Base-by-base conservation (phyloP, 2,888 invertebrate species). In the Synergus laeviventris region DNA sequence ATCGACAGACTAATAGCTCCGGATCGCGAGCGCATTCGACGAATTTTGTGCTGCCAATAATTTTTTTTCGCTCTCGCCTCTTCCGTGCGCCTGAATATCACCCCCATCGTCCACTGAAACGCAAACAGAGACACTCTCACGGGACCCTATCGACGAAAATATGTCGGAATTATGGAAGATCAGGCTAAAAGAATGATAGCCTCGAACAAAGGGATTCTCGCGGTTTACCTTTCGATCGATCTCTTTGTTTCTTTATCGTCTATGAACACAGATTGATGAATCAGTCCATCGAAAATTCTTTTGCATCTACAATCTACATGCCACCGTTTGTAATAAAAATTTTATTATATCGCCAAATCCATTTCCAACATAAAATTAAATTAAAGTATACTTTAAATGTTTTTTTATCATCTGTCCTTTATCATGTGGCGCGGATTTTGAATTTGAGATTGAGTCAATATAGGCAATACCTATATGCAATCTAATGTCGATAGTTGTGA, bases 21-120 rank as follows among this genome's bases (percentile, higher is more conserved):
- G 79, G 73, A 84, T 84, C 85, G 82, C 83, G 86, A 86, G 87
- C 88, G 90, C 90, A 90, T 90, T 89, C 87, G 87, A 89, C 89
- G n/a, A 89, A 90, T 89, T 88, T 87, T 87, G 83, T 83, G 81
- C 82, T 81, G 79, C 84, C 83, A 84, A 85, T 83, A 83, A 86
- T 81, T 80, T 80, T 82, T 82, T 81, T 77, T 78, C 76, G 73
- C 83, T 80, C 84, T 80, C 81, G 76, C 70, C 80, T 82, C 81
- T 85, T 84, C 83, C 84, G 81, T 82, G 82, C 82, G 81, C 81
- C 79, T 82, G 82, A 84, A 83, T 84, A 84, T 84, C 83, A 84
- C 81, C 82, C 82, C 45, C 70, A n/a, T 18, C 45, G 70, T 70
- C 31, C 49, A 45, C 45, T 49, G 21, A 24, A 42, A 49, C 45